phyloP scores from a whole-genome alignment of 2,888 invertebrate genomes.

The Pseudanteris insignis region DNA sequence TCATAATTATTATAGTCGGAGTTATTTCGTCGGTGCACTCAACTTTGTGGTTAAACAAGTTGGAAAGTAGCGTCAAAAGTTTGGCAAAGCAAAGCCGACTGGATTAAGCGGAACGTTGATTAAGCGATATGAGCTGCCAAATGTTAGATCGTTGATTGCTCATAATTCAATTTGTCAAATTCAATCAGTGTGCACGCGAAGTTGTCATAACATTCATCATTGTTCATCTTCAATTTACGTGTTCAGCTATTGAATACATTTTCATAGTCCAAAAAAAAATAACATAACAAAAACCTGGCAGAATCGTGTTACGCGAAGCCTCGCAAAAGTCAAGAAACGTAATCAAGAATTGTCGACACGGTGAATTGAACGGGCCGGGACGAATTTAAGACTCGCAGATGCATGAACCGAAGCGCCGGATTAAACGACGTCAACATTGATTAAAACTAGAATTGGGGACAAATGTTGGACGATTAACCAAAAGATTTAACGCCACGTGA shows the following conservation, averaged over 20 bases:
- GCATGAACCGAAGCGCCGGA: background rate
- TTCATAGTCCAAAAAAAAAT: too few relatives aligned
- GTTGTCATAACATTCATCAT: background rate
- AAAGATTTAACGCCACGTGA: too few relatives aligned
- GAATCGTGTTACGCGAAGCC: slow-evolving; percentile 4
- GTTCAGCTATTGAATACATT: too few relatives aligned
- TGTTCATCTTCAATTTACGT: too few relatives aligned
- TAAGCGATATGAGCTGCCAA: slow-evolving; percentile 4
- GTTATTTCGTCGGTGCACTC: too few relatives aligned
- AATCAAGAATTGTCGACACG: slow-evolving; percentile 5
- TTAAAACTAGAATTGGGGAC: too few relatives aligned
- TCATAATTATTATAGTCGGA: too few relatives aligned
- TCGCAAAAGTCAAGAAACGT: slow-evolving; percentile 9
- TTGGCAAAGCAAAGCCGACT: background rate
- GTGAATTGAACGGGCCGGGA: slow-evolving; percentile 9
- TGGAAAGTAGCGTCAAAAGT: too few relatives aligned
- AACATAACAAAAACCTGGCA: background rate
- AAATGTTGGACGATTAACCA: too few relatives aligned
- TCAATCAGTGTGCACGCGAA: background rate
- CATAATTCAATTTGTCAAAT: slow-evolving; percentile 18
- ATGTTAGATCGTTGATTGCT: slow-evolving; percentile 11
- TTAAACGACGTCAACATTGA: too few relatives aligned
- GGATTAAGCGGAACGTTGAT: slow-evolving; percentile 14
- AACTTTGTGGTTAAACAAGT: too few relatives aligned
- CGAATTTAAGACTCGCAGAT: slow-evolving; percentile 2